A percentile compares a stretch with the other conserved stretches of the same genome.
Conservation (phyloP, 2,888 invertebrate genomes). For the Volucella inflata region DNA sequence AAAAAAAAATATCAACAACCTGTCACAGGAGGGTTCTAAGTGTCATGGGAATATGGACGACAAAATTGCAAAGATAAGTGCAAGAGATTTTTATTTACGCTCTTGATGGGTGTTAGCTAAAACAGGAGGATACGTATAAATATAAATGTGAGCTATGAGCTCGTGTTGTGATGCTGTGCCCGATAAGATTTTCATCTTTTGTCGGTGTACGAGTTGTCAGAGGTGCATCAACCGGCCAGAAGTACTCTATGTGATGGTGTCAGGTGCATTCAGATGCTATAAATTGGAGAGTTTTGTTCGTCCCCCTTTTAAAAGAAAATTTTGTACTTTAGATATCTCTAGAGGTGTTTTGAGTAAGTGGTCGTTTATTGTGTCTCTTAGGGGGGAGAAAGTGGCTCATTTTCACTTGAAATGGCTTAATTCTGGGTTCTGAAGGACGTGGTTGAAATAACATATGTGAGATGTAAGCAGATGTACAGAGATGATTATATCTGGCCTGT, state of each 20-base stretch:
- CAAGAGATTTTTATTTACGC: conserved; percentile 62
- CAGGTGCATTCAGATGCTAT: conserved; percentile 69
- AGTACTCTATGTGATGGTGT: conserved; percentile 7
- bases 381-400: conserved; percentile 32
- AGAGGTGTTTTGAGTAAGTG: conserved; percentile 44
- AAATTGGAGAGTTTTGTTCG: conserved; percentile 54
- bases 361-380: conserved; percentile 24
- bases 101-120: conserved; percentile 4
- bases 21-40: conserved; percentile 43
- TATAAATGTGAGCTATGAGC: no score
- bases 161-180: no score
- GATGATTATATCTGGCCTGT: no score
- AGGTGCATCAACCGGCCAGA: neutral
- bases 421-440: neutral
- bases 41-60: conserved; percentile 56
- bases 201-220: neutral
- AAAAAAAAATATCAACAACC: conserved; percentile 26
- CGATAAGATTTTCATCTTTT: no score
- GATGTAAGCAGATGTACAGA: no score
- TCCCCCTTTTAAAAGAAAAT: conserved; percentile 16
- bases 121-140: neutral
- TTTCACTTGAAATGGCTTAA: neutral
- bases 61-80: conserved; percentile 72
- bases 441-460: neutral
- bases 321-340: conserved; percentile 48